Percentiles rank a stretch among this genome's conserved stretches.
These are phyloP conservation scores for Dromas ardeola DNA, from an alignment of 2,113 vertebrate species.

Conservation along the genomic window DNA sequence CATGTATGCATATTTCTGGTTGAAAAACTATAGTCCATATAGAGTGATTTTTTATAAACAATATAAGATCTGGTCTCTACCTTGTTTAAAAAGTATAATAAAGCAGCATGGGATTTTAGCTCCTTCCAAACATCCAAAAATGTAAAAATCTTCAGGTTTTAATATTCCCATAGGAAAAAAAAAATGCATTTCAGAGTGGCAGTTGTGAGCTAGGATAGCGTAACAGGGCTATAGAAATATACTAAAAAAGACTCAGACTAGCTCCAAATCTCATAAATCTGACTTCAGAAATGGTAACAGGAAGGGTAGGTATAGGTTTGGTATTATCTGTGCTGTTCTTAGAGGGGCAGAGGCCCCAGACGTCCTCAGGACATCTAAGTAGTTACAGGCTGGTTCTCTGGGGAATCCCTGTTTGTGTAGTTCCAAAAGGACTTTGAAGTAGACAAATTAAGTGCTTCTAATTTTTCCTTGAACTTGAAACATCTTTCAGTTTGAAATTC, in stretches of 20 bases:
- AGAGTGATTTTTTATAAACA: neutral
- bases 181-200: neutral
- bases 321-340: neutral
- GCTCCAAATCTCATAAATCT: neutral
- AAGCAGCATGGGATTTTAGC: neutral
- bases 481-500: neutral
- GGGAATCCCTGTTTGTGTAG: neutral
- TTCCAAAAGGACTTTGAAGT: neutral
- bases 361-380: neutral
- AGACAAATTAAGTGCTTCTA: neutral
- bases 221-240: neutral
- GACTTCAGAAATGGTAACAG: neutral
- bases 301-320: neutral
- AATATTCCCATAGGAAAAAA: neutral
- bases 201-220: neutral
- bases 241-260: neutral
- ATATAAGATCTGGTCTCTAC: neutral
- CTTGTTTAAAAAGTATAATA: neutral
- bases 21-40: neutral
- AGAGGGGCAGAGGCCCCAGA: neutral
- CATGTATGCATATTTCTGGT: neutral
- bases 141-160: neutral
- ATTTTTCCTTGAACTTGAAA: neutral
- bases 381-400: neutral
- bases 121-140: neutral